A percentile compares a stretch with the other conserved stretches of the same genome.
phyloP scores from a whole-genome alignment of 2,888 invertebrate species.

The Dorcus hopei region DNA sequence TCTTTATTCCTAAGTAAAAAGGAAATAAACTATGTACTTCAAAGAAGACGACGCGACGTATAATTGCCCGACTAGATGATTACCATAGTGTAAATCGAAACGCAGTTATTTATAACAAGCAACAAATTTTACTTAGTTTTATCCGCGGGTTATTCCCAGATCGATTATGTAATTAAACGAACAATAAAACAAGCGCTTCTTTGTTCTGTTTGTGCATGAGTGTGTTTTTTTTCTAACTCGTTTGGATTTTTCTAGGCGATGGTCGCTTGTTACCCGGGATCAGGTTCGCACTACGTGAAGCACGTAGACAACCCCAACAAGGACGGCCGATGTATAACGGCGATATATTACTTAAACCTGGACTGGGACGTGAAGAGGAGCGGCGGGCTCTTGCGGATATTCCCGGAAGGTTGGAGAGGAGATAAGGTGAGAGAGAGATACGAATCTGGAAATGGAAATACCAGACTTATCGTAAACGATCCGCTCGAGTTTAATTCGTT shows the following conservation, averaged over 20 bases:
- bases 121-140: too few species aligned
- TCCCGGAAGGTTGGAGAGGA: slow-evolving; percentile 75
- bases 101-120: too few species aligned
- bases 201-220: too few species aligned
- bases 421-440: slow-evolving; percentile 57
- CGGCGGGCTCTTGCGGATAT: slow-evolving; percentile 89
- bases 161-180: too few species aligned
- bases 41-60: too few species aligned
- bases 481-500: not conserved
- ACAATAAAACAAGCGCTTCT: too few species aligned
- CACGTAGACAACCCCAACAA: slow-evolving; percentile 97
- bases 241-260: slow-evolving; percentile 71
- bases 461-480: not conserved
- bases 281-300: slow-evolving; percentile 91
- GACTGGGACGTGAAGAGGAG: slow-evolving; percentile 83
- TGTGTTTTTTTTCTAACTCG: not conserved
- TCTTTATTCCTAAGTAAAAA: too few species aligned
- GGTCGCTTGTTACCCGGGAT: slow-evolving; percentile 97
- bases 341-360: slow-evolving; percentile 95
- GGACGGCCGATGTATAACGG: slow-evolving; percentile 95
- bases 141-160: too few species aligned
- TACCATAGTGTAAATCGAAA: too few species aligned
- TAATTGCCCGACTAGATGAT: too few species aligned
- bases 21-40: too few species aligned
- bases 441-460: not conserved